Base-by-base conservation (phyloP, 2,888 invertebrate genomes). In the Drosophila picticornis region DNA sequence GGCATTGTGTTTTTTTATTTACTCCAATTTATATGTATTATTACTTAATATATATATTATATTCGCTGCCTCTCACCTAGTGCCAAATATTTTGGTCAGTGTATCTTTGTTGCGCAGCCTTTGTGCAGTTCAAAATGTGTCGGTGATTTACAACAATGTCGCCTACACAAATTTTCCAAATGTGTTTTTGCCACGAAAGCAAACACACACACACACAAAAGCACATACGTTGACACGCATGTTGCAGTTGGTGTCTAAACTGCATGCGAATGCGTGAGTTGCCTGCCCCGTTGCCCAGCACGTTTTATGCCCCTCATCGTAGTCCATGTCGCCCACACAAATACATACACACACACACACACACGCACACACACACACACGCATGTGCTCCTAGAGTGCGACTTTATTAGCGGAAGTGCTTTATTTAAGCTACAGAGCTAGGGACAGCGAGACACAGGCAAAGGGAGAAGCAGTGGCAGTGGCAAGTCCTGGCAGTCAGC, bases 351-450 rank as follows among this genome's bases (percentile, higher is more conserved):
- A 61, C 50, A 22, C 50, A 52, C 43, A 60, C 34, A 58, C 70
- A 65, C 66, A 58, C 34, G 31, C 51, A 64, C 50, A 22, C 46
- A 43, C 52, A 60, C 40, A 51, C 61, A 32, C 58, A 40, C 53
- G 40, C 46, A 50, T 32, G 36, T 53, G 71, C 59, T 57, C 40
- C 60, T 80, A 70, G 84, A 85, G 83, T 88, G 90, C 84, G 87
- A 90, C 89, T 88, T 84, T 88, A 88, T 90, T 88, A 88, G 88
- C 88, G 88, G 88, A 88, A 88, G 88, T 90, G 88, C 88, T 88
- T 88, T 88, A 88, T 88, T 88, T 88, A 88, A 90, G 90, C 90
- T 80, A 78, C 80, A 77, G 74, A 72, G 82, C 77, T 70, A 53
- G 64, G 51, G 68, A 62, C 53, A 58, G 9, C 19, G 27, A 50